Base-by-base conservation (phyloP, 2,888 invertebrate species). In the Protonemura montana region DNA sequence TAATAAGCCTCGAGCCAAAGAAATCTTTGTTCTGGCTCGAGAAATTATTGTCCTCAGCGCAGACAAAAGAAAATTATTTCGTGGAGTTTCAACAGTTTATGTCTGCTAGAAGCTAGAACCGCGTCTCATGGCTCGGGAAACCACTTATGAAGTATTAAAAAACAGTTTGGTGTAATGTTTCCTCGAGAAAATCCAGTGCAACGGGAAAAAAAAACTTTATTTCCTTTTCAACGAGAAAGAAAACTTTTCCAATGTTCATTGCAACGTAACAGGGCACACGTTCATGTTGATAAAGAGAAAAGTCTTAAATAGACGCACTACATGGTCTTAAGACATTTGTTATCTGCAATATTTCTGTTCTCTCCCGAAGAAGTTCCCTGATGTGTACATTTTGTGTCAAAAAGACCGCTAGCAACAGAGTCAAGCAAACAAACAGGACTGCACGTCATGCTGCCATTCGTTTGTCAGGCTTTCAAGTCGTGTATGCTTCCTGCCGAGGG, bases 391-490 rank as follows among this genome's bases (percentile, higher is more conserved):
- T 59, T 16, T 59, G 7, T 59, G 59, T 21, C 13, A 59, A 59
- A 59, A 59, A 21, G 59, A 59, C 59, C n/a, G n/a, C n/a, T n/a
- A n/a, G n/a, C n/a, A n/a, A 59, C 2, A 21, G 59, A 10, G 3
- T 35, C 59, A 59, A 21, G 59, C 59, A 59, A 59, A 59, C 59
- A 59, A 59, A 59, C 59, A 59, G 21, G 3, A 3, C 16, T 59
- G 59, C 41, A 41, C 59, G 13, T 59, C 59, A 2, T 2, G 16
- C 59, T 21, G n/a, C 13, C n/a, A 27, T 84, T 27, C 59, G 76
- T 84, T 42, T 27, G 76, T 28, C 42, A 59, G 76, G 42, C 84
- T 84, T 27, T 84, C 76, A 84, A 84, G 84, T 84, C 84, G 76
- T 59, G n/a, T 84, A 59, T 27, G 29, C 81, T 28, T 76, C 84